Conservation (phyloP, 2,113 vertebrate species). For the Lophura nycthemera region DNA sequence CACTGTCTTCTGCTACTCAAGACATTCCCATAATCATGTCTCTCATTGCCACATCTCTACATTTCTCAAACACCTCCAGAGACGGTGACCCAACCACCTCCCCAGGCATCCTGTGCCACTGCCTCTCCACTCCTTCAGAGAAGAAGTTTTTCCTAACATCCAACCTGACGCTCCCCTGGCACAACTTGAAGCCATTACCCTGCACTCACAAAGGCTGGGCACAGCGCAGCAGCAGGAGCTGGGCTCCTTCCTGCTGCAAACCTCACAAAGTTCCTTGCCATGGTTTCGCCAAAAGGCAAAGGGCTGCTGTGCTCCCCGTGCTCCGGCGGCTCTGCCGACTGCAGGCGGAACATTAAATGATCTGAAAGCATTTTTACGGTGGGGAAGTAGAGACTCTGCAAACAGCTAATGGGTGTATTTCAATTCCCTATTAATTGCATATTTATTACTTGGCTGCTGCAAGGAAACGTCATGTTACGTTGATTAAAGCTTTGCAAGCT, state of each 20-base stretch:
- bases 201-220: accelerated
- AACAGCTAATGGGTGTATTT: slow-evolving; percentile 73
- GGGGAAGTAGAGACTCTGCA: slow-evolving; percentile 54
- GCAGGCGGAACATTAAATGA: slow-evolving; percentile 40
- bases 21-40: background rate
- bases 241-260: background rate
- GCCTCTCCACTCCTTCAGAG: no score
- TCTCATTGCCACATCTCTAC: no score
- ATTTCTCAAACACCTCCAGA: no score
- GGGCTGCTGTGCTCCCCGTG: background rate
- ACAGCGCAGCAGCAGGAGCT: accelerated
- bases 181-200: background rate
- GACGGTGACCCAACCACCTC: no score
- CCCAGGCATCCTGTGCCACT: no score
- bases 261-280: background rate
- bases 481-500: slow-evolving; percentile 64
- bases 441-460: slow-evolving; percentile 60
- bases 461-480: slow-evolving; percentile 63
- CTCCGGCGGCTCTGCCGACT: background rate
- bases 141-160: no score
- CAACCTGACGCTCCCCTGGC: no score
- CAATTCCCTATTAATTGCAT: slow-evolving; percentile 68
- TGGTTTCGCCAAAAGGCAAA: accelerated
- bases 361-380: slow-evolving; percentile 20
- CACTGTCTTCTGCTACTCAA: background rate